Evolutionary conservation across 2,888 invertebrate genomes (phyloP).

Genomic region (Drosophila borealis): DNA sequence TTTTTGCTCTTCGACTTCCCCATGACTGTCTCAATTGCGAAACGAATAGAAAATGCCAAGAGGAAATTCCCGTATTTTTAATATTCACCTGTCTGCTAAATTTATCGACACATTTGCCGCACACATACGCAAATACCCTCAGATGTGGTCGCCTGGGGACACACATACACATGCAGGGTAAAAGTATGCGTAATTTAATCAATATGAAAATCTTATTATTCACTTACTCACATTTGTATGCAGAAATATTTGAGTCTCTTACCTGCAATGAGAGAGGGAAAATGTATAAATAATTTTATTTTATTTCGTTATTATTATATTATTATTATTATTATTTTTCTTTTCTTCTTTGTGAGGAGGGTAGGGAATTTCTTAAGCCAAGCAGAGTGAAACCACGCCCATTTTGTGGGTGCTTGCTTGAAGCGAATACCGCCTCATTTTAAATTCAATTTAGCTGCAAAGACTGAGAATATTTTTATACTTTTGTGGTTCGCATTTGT

Average conservation of each 20-base stretch:
- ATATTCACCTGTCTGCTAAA: conserved; percentile 29
- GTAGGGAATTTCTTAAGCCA: neutral
- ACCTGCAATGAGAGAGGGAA: conserved; percentile 57
- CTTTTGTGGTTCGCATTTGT: conserved; percentile 43
- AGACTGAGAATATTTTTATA: conserved; percentile 54
- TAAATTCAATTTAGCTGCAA: conserved; percentile 66
- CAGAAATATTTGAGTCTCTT: conserved; percentile 40
- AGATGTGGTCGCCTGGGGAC: neutral
- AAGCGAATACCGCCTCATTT: conserved; percentile 53
- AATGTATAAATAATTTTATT: conserved; percentile 24
- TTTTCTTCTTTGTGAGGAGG: neutral
- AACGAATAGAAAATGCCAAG: neutral
- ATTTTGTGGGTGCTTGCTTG: conserved; percentile 1
- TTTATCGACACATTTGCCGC: conserved; percentile 32
- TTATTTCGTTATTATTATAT: conserved; percentile 15
- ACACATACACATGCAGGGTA: neutral
- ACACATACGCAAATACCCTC: conserved; percentile 5
- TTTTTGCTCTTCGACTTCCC: neutral
- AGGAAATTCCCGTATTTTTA: conserved; percentile 5
- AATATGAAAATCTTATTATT: conserved; percentile 74
- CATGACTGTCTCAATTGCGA: neutral
- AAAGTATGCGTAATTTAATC: conserved; percentile 64
- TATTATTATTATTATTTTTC: conserved; percentile 1
- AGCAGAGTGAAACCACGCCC: neutral
- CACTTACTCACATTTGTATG: conserved; percentile 54